These are phyloP conservation scores for Amphiura filiformis DNA, from an alignment of 35 echinoderm and acorn worm species.

Conservation along the genomic window DNA sequence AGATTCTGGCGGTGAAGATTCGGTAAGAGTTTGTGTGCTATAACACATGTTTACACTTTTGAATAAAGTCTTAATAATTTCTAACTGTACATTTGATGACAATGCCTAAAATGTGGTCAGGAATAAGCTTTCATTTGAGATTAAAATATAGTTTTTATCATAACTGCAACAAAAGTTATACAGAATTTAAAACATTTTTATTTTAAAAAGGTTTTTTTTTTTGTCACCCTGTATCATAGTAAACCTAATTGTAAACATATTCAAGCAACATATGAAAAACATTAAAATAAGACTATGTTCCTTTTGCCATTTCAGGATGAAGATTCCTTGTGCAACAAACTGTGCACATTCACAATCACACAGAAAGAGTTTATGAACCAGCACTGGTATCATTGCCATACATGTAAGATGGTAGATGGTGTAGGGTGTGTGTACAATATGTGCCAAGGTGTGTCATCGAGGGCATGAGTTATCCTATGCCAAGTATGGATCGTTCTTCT, in stretches of 20 bases:
- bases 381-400: constrained; percentile 99
- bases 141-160: background rate
- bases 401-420: constrained; percentile 98
- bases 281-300: no score
- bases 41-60: no score
- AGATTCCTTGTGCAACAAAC: constrained; percentile 98
- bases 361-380: constrained; percentile 99
- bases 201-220: background rate
- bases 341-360: constrained; percentile 95
- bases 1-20: constrained; percentile 96
- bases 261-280: no score
- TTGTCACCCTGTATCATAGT: no score
- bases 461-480: constrained; percentile 97
- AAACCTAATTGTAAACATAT: no score
- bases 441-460: constrained; percentile 95
- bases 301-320: constrained; percentile 89
- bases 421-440: constrained; percentile 95
- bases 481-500: constrained; percentile 99
- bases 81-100: no score
- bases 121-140: no score
- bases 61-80: no score
- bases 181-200: no score
- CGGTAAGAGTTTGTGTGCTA: constrained; percentile 56
- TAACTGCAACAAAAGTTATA: no score
- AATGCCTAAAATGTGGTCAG: no score